Evolutionary conservation across 2,797 vertebrate genomes (phyloP).

Genomic region (Thunnus albacares): DNA sequence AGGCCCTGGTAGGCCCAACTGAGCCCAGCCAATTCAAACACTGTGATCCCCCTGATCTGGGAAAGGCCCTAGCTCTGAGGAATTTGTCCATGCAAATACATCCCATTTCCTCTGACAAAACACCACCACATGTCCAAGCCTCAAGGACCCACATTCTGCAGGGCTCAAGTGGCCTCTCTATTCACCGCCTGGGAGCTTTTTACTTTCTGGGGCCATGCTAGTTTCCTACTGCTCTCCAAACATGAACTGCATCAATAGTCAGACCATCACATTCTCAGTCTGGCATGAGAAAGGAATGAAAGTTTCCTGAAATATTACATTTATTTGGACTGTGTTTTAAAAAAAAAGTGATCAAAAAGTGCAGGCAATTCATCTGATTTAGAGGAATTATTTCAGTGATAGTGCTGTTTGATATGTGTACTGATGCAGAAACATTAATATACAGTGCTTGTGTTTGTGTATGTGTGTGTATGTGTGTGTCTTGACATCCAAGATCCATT

Average conservation of each 20-base stretch:
- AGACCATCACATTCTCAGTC: conserved; percentile 21
- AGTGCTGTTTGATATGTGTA: conserved; percentile 15
- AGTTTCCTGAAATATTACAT: not conserved
- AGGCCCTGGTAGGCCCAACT: conserved; percentile 65
- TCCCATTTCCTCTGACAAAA: conserved; percentile 86
- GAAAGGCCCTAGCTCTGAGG: conserved; percentile 81
- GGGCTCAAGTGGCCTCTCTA: conserved; percentile 69
- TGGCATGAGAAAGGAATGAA: conserved; percentile 3
- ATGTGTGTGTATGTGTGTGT: not conserved
- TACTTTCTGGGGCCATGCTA: conserved; percentile 60
- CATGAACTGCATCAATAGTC: conserved; percentile 31
- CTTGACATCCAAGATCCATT: conserved; percentile 35
- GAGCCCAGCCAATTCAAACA: conserved; percentile 84
- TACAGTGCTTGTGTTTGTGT: not conserved
- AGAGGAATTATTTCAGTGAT: conserved; percentile 12
- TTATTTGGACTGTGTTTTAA: not conserved
- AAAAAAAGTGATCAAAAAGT: no score
- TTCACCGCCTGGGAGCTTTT: conserved; percentile 71
- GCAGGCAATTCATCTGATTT: not conserved
- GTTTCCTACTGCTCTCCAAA: conserved; percentile 62
- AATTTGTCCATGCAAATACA: conserved; percentile 87
- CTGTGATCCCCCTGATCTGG: conserved; percentile 79
- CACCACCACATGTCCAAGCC: conserved; percentile 81
- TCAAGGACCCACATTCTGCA: conserved; percentile 73
- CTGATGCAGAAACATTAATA: conserved; percentile 27